Evolutionary conservation across 2,113 vertebrate species (phyloP).

Genomic region (Caranx melampygus): DNA sequence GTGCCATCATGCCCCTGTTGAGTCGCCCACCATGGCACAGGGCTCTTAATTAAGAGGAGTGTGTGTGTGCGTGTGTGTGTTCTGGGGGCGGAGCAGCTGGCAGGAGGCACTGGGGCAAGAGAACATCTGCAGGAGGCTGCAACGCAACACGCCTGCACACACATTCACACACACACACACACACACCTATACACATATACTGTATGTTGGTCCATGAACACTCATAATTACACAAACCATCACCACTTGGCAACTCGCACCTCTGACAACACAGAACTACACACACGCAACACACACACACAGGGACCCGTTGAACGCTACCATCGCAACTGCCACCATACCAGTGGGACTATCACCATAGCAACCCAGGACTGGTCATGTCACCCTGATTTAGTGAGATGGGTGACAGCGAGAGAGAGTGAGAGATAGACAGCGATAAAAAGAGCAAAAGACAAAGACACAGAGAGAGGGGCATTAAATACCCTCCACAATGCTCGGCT

Average conservation of each 20-base stretch:
- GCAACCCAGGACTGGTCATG: conserved; percentile 96
- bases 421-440: conserved; percentile 72
- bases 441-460: conserved; percentile 75
- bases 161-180: conserved; percentile 14
- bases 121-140: conserved; percentile 96
- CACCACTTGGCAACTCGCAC: conserved; percentile 64
- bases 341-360: conserved; percentile 96
- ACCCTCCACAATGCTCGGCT: conserved; percentile 53
- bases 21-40: conserved; percentile 66
- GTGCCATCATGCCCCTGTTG: conserved; percentile 62
- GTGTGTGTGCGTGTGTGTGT: conserved; percentile 80
- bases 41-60: conserved; percentile 77
- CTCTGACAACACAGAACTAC: conserved; percentile 86
- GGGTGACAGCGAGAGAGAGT: conserved; percentile 70
- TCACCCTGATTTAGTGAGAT: conserved; percentile 81
- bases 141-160: conserved; percentile 40
- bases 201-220: background rate
- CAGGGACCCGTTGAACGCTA: conserved; percentile 64
- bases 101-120: conserved; percentile 94
- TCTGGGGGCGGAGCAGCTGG: conserved; percentile 94
- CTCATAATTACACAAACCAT: conserved; percentile 37
- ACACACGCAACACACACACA: conserved; percentile 71
- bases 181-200: conserved; percentile 1
- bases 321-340: conserved; percentile 78
- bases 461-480: conserved; percentile 67